Base-by-base conservation (phyloP, 2,888 invertebrate genomes). In the Sinelater perroti region DNA sequence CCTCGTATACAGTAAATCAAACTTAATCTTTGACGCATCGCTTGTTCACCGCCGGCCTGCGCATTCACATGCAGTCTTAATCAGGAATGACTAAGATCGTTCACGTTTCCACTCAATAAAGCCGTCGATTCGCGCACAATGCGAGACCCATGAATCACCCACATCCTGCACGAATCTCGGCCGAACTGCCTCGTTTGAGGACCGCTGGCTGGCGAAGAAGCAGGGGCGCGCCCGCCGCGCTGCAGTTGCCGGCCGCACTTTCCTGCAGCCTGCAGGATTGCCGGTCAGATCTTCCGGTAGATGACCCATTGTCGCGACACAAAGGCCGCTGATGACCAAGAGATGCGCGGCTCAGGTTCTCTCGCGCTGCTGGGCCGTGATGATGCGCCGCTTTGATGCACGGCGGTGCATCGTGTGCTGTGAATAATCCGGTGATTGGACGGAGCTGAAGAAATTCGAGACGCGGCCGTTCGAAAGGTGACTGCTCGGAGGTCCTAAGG, bases 241-340 rank as follows among this genome's bases (percentile, higher is more conserved):
- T 21, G 40, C 40, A 40, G 40, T 40, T 40, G 40, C 40, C 28
- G 44, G 11, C 18, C 44, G 42, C 24, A 14, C 42, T 42, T 26
- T 42, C 26, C 57, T 52, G 40, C 57, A 54, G 44, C 55, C 60
- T 51, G 55, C 54, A 47, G 55, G 45, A 45, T 20, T 42, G 56
- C 21, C 30, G 51, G 36, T 33, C 51, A 24, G 54, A 47, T 40
- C 54, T 51, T 51, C 44, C 44, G 44, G 49, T 51, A 57, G 60
- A 62, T 64, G 61, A 64, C 63, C 63, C 53, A 61, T 61, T 62
- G 61, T 64, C 54, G 45, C 26, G 38, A 49, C 51, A 60, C 59
- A 63, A 61, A 63, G 56, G 53, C 55, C 56, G 40, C 54, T 47
- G 61, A 58, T 58, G 56, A 52, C 58, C 59, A 54, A 56, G 56